Evolutionary conservation across 2,888 invertebrate species (phyloP), one percentile per base, ranked within the genome.

Genomic region (Seira musarum): DNA sequence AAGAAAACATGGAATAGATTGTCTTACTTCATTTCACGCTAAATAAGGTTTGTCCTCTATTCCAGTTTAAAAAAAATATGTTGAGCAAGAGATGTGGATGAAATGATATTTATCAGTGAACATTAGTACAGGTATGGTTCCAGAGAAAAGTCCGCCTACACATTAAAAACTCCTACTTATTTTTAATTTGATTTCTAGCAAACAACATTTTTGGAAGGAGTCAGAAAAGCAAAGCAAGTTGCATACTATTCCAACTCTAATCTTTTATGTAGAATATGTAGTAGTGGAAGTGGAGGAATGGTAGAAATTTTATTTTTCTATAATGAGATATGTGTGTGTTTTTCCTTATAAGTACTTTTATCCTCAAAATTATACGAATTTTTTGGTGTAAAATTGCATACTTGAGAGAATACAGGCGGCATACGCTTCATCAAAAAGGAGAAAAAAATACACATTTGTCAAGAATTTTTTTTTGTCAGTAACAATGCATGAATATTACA

Each of bases 401-500:
- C 22, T 60, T 60, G 60, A 60, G 60, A 21, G 21, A 60, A 60
- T 60, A 15, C 10, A 60, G 60, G 60, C 60, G 60, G 60, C 22
- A 21, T 21, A n/a, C 60, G 60, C 60, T 60, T n/a, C 60, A 60
- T 21, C 60, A 60, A 8, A 60, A 60, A 19, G 49, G 49, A 49
- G 60, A 60, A 60, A 60, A 53, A 60, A 60, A 60, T 60, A 60
- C 60, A 22, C 60, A 60, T 60, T 21, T 60, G 60, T 60, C 60
- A 60, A 30, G 60, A 60, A 60, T 19, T 60, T 49, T 30, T n/a
- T 30, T 21, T 60, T 60, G 60, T 22, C 60, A 17, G 53, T 60
- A 60, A 60, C 60, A 60, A 60, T 60, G 19, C 60, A 60, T 60
- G 60, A 60, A 60, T 60, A 60, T 60, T 60, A 60, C 60, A 60